Conservation (phyloP, 2,888 invertebrate species). For the Monoplex corrugatus region DNA sequence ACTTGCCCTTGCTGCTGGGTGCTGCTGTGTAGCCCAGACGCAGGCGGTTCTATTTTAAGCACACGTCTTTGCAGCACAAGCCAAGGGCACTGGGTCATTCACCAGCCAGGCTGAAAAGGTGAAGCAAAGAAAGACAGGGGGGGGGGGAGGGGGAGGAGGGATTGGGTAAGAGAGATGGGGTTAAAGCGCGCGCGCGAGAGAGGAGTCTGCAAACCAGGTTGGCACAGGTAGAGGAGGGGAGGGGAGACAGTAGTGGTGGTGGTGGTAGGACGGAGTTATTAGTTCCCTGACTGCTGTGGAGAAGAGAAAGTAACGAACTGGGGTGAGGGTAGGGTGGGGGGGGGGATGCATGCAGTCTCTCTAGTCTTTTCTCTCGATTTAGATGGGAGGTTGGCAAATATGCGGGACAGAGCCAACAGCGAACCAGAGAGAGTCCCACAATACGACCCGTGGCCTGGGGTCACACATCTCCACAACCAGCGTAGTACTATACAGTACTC, state of each 20-base stretch:
- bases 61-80: neutral
- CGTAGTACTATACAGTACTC: no score
- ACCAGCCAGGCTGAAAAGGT: slow-evolving; percentile 26
- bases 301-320: neutral
- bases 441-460: no score
- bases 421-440: no score
- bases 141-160: neutral
- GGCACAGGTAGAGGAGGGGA: neutral
- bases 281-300: no score
- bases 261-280: no score
- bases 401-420: no score
- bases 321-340: neutral
- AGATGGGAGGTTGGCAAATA: no score
- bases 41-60: neutral
- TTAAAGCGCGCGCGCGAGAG: no score
- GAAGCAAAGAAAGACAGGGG: neutral
- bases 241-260: neutral
- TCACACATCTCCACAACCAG: no score
- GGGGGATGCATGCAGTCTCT: neutral
- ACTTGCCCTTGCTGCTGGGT: neutral
- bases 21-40: neutral
- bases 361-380: neutral
- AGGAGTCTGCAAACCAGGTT: neutral
- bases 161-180: neutral
- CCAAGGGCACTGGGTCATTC: slow-evolving; percentile 30